These are phyloP conservation scores for Prinia subflava DNA, from an alignment of 2,113 vertebrate genomes.

Conservation along the genomic window DNA sequence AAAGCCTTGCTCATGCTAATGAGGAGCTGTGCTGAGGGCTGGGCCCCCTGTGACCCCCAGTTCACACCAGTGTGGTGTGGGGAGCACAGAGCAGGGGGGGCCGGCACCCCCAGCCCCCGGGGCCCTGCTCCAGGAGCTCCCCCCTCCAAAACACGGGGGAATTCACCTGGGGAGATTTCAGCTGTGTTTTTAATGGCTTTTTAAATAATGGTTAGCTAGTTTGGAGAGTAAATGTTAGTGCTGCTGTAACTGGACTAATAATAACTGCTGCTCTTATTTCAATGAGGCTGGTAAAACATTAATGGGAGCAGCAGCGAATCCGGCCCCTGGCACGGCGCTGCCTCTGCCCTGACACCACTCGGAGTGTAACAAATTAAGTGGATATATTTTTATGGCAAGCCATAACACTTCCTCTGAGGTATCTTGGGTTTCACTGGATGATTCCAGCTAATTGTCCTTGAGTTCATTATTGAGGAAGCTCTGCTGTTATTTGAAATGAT, in stretches of 20 bases:
- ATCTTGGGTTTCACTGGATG: not conserved
- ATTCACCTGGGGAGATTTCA: not conserved
- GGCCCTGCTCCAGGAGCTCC: not conserved
- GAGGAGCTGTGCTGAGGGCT: not conserved
- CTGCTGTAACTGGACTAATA: not conserved
- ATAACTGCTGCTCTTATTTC: not conserved
- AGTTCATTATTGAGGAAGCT: not conserved
- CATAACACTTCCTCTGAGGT: not conserved
- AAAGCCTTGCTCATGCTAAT: not conserved
- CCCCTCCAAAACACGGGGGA: not conserved
- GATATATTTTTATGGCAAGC: not conserved
- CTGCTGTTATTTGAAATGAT: not conserved
- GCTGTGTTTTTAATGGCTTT: not conserved
- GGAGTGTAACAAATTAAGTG: not conserved
- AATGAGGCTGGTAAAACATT: not conserved
- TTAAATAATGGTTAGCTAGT: not conserved
- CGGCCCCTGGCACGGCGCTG: not conserved
- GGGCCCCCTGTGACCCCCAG: not conserved
- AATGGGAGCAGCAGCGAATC: not conserved
- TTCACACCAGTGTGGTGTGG: fast-evolving
- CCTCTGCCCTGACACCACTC: not conserved
- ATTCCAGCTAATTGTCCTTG: conserved; percentile 2
- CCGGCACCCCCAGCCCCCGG: fast-evolving
- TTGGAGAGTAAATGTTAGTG: not conserved
- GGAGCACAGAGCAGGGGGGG: fast-evolving